Evolutionary conservation across 2,797 vertebrate species (phyloP).

Genomic region (Premnoplex brunnescens): DNA sequence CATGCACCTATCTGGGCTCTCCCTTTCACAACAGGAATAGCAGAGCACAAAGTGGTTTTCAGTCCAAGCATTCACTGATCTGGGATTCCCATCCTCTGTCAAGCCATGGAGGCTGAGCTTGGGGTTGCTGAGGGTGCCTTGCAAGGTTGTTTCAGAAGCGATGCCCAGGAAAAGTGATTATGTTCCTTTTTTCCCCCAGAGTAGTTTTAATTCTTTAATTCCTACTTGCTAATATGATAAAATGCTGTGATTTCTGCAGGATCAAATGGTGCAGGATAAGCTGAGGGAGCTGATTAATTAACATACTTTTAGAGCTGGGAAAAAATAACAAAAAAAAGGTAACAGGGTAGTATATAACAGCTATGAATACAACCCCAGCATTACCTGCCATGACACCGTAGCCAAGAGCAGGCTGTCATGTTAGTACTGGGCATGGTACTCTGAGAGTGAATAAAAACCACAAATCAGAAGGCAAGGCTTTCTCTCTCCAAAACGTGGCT

Average conservation of each 20-base stretch:
- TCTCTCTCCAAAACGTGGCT: not conserved
- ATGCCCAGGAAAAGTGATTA: not conserved
- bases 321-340: not conserved
- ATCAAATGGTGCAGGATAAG: slow-evolving; percentile 38
- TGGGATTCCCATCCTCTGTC: not conserved
- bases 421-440: not conserved
- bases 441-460: not conserved
- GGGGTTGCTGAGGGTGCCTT: not conserved
- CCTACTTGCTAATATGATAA: slow-evolving; percentile 32
- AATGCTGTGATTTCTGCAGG: slow-evolving; percentile 37
- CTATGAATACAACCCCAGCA: not conserved
- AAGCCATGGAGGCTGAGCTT: not conserved
- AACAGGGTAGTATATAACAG: not conserved
- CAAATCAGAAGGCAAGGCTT: not conserved
- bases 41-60: not conserved
- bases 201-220: slow-evolving; percentile 48
- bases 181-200: not conserved
- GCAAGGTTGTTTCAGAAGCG: not conserved
- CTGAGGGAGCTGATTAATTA: slow-evolving; percentile 39
- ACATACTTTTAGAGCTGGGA: not conserved
- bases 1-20: not conserved
- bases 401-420: not conserved
- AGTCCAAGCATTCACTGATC: not conserved
- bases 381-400: not conserved
- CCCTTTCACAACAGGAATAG: not conserved